Base-by-base conservation (phyloP, 2,797 vertebrate genomes). In the Sebastes hopkinsi region DNA sequence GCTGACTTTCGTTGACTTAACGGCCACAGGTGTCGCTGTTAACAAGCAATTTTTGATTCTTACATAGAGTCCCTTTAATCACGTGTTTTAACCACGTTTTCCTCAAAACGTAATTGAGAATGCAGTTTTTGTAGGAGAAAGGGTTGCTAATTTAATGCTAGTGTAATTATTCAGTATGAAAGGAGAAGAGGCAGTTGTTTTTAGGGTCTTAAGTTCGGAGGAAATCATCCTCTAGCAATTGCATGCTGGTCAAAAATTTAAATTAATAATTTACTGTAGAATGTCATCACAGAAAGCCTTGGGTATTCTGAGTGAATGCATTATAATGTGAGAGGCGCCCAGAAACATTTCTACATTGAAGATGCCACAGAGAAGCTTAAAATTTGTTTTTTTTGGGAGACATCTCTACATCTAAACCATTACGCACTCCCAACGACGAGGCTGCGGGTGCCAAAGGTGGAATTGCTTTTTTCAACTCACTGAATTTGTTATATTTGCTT, bases 381-480 rank as follows among this genome's bases (percentile, higher is more conserved):
- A 78, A 56, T 18, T 32, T 2, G 10, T n/a, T 62, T 42, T 42
- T 42, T 54, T 64, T 42, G 34, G 23, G 27, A 79, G 70, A 50
- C 25, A 11, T 79, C 60, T 55, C 25, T 8, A 2, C 27, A 34
- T 76, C 25, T 58, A 12, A 73, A 46, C 60, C 46, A 12, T 58
- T 29, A 20, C 9, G 1, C 42, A 2, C 13, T 79, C 59, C 34
- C 12, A 55, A 56, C 29, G 30, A 65, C 64, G 75, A 66, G 67
- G 13, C 46, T 50, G 13, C 7, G 42, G 54, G 34, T 67, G 76
- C 23, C 55, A 69, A 55, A 87, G 81, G 71, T 87, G 81, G 83
- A 82, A 86, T 84, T 87, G 68, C 68, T 77, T 74, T 84, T 38
- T 81, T 81, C 69, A 82, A 69, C 65, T 85, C 23, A 32, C 20